Base-by-base conservation (phyloP, 2,888 invertebrate genomes). In the Gnatocerus cornutus region DNA sequence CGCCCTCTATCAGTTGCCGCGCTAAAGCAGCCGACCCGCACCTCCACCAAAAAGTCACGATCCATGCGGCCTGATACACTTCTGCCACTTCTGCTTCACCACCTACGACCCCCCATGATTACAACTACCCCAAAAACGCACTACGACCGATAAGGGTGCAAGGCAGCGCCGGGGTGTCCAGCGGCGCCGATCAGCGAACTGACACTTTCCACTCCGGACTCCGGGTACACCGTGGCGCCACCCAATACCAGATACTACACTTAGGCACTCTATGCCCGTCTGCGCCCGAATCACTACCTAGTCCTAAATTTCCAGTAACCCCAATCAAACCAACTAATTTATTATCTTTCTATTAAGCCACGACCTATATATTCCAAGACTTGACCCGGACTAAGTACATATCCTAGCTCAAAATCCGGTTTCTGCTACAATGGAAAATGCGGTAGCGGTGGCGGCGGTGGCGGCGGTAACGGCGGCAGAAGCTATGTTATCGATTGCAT, bases 401-500 rank as follows among this genome's bases (percentile, higher is more conserved):
- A 65, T 56, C 46, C 52, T 53, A 53, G 30, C 33, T 13, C 55
- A 37, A 37, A 39, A 16, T n/a, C 37, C 48, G 45, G 46, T 58
- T 62, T 29, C 55, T 55, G 68, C 9, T 33, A 69, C 43, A 50
- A 58, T 64, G 50, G 52, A 52, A 69, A 56, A n/a, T 21, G 43
- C 56, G 58, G 46, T 29, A 43, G 61, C 52, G 67, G 50, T 16
- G 65, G 48, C 16, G 59, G 58, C 43, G 61, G 61, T 50, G 62
- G 66, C 41, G 27, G 63, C 63, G 59, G 59, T 39, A 56, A 41
- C 63, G 63, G 63, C 48, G 16, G 63, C 67, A 67, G 63, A 67
- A 67, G 67, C 67, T 70, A 67, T 67, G 50, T 71, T 71, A 71
- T 71, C 63, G 70, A 71, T 71, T 71, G 56, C 66, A 71, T 66